Evolutionary conservation across 2,888 invertebrate genomes (phyloP).

Genomic region (Lottia gigantea): DNA sequence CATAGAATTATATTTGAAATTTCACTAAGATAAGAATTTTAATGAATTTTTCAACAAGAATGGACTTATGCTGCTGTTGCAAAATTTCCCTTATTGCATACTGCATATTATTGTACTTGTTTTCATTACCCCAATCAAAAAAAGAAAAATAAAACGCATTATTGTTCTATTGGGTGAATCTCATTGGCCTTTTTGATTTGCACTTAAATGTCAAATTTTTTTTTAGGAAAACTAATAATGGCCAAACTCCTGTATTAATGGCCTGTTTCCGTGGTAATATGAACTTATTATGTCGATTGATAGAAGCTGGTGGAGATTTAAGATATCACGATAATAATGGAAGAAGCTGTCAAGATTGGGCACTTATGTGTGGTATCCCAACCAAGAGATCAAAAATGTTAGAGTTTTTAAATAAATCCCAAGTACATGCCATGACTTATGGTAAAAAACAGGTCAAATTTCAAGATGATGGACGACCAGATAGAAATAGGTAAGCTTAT

Average conservation of each 20-base stretch:
- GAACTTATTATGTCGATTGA: constrained; percentile 60
- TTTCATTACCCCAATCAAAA: neutral
- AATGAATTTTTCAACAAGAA: neutral
- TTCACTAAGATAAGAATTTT: too few species aligned
- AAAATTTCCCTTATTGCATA: neutral
- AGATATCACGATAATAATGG: constrained; percentile 67
- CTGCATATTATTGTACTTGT: neutral
- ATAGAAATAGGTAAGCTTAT: constrained; percentile 9
- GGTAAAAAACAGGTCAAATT: constrained; percentile 41
- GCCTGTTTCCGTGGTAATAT: constrained; percentile 66
- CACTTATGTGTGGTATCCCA: constrained; percentile 47
- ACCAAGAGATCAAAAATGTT: constrained; percentile 56
- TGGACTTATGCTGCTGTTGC: neutral
- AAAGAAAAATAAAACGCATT: too few species aligned
- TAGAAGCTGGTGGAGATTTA: constrained; percentile 69
- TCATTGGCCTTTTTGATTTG: too few species aligned
- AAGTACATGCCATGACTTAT: constrained; percentile 57
- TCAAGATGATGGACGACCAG: constrained; percentile 21
- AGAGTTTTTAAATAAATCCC: constrained; percentile 61
- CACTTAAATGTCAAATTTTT: neutral
- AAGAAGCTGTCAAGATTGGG: constrained; percentile 64
- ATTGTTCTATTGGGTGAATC: too few species aligned
- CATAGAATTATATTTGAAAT: too few species aligned
- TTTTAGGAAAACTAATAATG: constrained; percentile 62
- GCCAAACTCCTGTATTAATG: constrained; percentile 69